Conservation (phyloP, 2,113 vertebrate species). For the Elachura formosa region DNA sequence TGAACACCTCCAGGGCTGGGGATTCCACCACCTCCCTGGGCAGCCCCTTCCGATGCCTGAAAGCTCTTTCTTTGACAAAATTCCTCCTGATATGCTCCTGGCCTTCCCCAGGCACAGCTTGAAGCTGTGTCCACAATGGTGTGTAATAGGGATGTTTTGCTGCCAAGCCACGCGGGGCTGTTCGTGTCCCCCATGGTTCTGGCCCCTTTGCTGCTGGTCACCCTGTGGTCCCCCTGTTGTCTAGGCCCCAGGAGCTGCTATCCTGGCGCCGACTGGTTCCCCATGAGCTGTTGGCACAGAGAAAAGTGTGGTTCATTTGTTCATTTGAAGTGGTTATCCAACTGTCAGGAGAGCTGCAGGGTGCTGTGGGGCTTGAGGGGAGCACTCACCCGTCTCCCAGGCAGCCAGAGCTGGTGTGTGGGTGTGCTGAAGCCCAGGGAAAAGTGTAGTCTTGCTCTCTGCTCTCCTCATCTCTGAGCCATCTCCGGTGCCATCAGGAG, state of each 20-base stretch:
- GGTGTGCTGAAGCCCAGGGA: rapidly evolving
- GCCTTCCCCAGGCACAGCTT: background rate
- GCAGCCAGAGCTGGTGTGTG: background rate
- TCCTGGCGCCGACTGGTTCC: background rate
- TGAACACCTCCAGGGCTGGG: background rate
- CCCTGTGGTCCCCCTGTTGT: background rate
- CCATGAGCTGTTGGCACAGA: rapidly evolving
- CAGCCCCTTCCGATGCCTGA: background rate
- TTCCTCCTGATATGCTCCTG: background rate
- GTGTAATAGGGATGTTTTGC: rapidly evolving
- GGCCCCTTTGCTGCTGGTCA: background rate
- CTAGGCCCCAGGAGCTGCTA: background rate
- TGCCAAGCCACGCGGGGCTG: background rate
- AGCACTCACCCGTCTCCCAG: background rate
- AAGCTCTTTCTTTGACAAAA: background rate
- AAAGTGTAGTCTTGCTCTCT: background rate
- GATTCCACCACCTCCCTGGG: background rate
- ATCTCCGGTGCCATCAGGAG: rapidly evolving
- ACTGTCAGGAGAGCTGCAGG: background rate
- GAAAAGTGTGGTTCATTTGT: background rate
- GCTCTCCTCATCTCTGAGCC: background rate
- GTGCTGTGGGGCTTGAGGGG: rapidly evolving
- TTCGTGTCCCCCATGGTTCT: rapidly evolving
- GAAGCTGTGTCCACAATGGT: background rate
- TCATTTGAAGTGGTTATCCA: background rate